phyloP scores from a whole-genome alignment of 2,888 invertebrate species.

The Callyntrura sp. region DNA sequence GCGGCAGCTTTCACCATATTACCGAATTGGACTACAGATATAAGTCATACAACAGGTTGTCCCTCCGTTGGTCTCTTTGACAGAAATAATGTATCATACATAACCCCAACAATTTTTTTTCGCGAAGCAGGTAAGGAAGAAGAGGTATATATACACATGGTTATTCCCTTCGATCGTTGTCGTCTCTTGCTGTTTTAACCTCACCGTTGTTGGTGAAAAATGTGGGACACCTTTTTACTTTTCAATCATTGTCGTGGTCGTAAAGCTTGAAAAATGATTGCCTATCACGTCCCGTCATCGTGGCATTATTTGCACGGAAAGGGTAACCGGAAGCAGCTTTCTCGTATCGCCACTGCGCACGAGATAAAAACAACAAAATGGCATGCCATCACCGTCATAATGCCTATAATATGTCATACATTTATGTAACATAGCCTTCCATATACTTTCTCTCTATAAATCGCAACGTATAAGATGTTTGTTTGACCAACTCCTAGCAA shows the following conservation, averaged over 20 bases:
- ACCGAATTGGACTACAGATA: too few relatives aligned
- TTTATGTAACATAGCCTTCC: neutral
- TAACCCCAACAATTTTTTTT: too few relatives aligned
- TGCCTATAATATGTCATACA: neutral
- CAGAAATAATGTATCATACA: too few relatives aligned
- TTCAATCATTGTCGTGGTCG: neutral
- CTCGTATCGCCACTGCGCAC: neutral
- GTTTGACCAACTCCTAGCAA: neutral
- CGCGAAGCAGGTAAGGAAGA: too few relatives aligned
- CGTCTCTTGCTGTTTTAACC: neutral
- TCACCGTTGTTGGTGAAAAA: neutral
- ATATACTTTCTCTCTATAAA: too few relatives aligned
- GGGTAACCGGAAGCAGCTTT: conserved; percentile 6
- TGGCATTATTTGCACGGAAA: neutral
- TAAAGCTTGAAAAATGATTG: conserved; percentile 56
- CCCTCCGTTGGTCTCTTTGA: too few relatives aligned
- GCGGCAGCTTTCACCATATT: too few relatives aligned
- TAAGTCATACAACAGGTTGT: too few relatives aligned
- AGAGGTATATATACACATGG: neutral
- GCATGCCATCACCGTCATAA: too few relatives aligned
- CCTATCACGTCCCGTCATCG: conserved; percentile 42
- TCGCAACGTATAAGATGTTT: too few relatives aligned
- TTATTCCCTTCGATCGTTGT: neutral
- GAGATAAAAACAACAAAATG: neutral
- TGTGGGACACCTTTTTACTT: neutral